phyloP scores from a whole-genome alignment of 2,888 invertebrate species.

The Poecilus cupreus region DNA sequence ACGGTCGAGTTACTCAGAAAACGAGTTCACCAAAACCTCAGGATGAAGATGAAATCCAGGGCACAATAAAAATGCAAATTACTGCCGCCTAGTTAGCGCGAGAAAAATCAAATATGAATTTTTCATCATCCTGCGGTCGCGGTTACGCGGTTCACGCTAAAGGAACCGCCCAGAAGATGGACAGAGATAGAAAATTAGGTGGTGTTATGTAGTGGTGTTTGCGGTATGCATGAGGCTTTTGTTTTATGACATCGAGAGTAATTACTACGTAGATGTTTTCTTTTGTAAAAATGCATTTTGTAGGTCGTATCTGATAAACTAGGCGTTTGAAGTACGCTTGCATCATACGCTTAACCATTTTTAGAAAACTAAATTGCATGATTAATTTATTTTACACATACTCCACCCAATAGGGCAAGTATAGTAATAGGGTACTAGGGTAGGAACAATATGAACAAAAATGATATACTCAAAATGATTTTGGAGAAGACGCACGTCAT shows the following conservation, averaged over 20 bases:
- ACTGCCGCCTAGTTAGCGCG: conserved; percentile 62
- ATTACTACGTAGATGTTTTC: not conserved
- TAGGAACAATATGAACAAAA: no score
- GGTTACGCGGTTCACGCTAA: not conserved
- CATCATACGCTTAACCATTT: no score
- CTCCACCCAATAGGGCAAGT: no score
- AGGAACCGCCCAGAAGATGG: not conserved
- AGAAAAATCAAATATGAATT: conserved; percentile 64
- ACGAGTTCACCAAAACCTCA: conserved; percentile 4
- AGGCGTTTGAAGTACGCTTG: no score
- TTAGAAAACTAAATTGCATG: no score
- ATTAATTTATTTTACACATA: no score
- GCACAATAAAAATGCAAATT: conserved; percentile 63
- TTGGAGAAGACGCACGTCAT: no score
- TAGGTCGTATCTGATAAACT: no score
- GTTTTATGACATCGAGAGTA: not conserved
- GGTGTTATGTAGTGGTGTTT: not conserved
- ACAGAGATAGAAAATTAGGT: not conserved
- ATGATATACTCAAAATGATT: no score
- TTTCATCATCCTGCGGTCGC: conserved; percentile 60
- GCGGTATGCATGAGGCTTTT: not conserved
- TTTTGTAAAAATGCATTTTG: not conserved
- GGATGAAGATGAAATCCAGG: conserved; percentile 46
- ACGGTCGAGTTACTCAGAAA: conserved; percentile 22
- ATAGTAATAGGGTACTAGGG: no score